phyloP scores from a whole-genome alignment of 2,888 invertebrate genomes.

The Hermodice carunculata region DNA sequence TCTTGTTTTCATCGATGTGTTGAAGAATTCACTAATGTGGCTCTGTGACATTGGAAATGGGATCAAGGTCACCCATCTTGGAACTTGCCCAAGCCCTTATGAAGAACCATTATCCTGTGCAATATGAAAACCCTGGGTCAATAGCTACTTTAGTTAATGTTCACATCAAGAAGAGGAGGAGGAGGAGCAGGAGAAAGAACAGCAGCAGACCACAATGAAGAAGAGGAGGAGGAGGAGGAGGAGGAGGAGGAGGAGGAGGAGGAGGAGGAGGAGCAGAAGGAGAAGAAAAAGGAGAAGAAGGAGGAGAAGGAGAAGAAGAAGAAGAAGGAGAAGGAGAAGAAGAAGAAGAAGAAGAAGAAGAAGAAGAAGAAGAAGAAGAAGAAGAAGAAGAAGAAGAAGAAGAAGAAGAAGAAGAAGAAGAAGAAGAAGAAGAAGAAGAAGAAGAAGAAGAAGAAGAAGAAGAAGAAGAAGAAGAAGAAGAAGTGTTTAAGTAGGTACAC shows the following conservation, averaged over 20 bases:
- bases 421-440: not conserved
- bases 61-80: too few species aligned
- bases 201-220: not conserved
- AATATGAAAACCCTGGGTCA: too few species aligned
- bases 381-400: not conserved
- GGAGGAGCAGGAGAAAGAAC: not conserved
- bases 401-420: constrained; percentile 5
- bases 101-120: too few species aligned
- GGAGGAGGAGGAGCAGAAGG: too few species aligned
- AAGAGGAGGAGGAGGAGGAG: constrained; percentile 10
- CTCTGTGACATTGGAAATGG: too few species aligned
- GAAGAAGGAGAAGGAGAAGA: constrained; percentile 5
- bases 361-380: not conserved
- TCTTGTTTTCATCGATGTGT: too few species aligned
- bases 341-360: not conserved
- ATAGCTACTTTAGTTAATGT: too few species aligned
- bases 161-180: constrained; percentile 3
- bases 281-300: constrained; percentile 6
- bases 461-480: not conserved
- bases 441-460: not conserved
- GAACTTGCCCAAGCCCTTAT: too few species aligned
- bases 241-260: constrained; percentile 8
- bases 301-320: not conserved
- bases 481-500: constrained; percentile 1
- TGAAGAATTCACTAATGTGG: too few species aligned